Evolutionary conservation across 2,797 vertebrate species (phyloP), one percentile per base, ranked within the genome.

Genomic region (Pseudomugil tenellus): DNA sequence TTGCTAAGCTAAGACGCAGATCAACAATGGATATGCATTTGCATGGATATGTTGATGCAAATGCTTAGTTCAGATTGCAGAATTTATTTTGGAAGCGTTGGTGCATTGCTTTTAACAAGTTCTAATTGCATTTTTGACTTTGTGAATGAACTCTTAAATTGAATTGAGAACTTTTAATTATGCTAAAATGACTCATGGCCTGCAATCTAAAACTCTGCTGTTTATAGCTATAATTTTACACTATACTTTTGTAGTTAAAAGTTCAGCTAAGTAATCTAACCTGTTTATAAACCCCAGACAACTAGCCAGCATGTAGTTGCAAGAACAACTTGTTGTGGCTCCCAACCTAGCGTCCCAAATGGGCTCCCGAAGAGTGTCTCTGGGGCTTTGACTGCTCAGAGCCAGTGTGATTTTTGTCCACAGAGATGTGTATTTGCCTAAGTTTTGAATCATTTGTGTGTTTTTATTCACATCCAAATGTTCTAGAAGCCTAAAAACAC

Each of bases 231-330:
- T 19, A 43, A 43, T n/a, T 43, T 43, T 43, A 43, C 16, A 19
- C 12, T n/a, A n/a, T n/a, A n/a, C n/a, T n/a, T n/a, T n/a, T n/a
- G n/a, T n/a, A n/a, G n/a, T n/a, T n/a, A 55, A 7, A 34, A 55
- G 59, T 52, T 6, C 4, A 72, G 11, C 11, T 19, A 19, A 10
- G 41, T 54, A 80, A 78, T 72, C 32, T 72, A 67, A 66, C 26
- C 25, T 1, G 28, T 68, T 81, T 80, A 61, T 68, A 11, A 37
- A 35, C 16, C 28, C 37, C 14, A 62, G 16, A 31, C 12, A 16
- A 35, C 60, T 62, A 81, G 63, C 73, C 46, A 74, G 70, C 23
- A 4, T 23, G n/a, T 6, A 3, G 49, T 49, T 76, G 48, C 41
- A 66, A 63, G 21, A 58, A 46, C 26, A 25, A 34, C 48, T 1